A percentile compares a stretch with the other conserved stretches of the same genome.
These are phyloP conservation scores for Bovichtus variegatus DNA, from an alignment of 2,797 vertebrate species.

Conservation along the genomic window DNA sequence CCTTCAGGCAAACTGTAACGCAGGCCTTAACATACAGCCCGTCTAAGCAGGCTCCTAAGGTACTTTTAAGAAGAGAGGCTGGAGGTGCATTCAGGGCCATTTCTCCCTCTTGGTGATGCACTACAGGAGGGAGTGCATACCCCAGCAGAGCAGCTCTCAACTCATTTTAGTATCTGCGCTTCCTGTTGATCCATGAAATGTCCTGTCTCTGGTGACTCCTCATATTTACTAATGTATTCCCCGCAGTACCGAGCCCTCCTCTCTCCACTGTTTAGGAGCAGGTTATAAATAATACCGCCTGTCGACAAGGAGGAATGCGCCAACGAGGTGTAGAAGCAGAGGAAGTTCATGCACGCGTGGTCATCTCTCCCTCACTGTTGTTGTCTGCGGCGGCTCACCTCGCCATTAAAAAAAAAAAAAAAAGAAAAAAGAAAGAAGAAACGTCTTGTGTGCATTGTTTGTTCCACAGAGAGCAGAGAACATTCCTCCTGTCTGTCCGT, in stretches of 20 bases:
- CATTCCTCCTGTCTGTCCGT: slow-evolving; percentile 88
- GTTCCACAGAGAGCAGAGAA: slow-evolving; percentile 89
- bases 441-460: slow-evolving; percentile 88
- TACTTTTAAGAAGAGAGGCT: slow-evolving; percentile 84
- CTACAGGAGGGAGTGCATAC: slow-evolving; percentile 81
- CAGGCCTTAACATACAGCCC: slow-evolving; percentile 80
- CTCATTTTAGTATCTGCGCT: slow-evolving; percentile 94
- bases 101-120: slow-evolving; percentile 87
- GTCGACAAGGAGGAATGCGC: slow-evolving; percentile 64
- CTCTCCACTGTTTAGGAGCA: slow-evolving; percentile 90
- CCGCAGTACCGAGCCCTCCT: slow-evolving; percentile 89
- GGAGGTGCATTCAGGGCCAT: slow-evolving; percentile 73
- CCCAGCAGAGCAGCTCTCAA: slow-evolving; percentile 90
- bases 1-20: slow-evolving; percentile 39
- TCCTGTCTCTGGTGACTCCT: slow-evolving; percentile 94
- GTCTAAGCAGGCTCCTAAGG: slow-evolving; percentile 87
- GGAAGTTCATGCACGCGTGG: slow-evolving; percentile 85
- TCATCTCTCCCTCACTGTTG: slow-evolving; percentile 86
- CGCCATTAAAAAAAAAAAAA: slow-evolving; percentile 91
- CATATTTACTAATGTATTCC: slow-evolving; percentile 97
- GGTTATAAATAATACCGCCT: slow-evolving; percentile 93
- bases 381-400: slow-evolving; percentile 91
- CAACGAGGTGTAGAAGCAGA: slow-evolving; percentile 68
- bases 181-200: slow-evolving; percentile 98
- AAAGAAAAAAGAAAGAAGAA: too few species aligned